Evolutionary conservation across 2,113 vertebrate species (phyloP), one percentile per base, ranked within the genome.

Genomic region (Podocnemis expansa): DNA sequence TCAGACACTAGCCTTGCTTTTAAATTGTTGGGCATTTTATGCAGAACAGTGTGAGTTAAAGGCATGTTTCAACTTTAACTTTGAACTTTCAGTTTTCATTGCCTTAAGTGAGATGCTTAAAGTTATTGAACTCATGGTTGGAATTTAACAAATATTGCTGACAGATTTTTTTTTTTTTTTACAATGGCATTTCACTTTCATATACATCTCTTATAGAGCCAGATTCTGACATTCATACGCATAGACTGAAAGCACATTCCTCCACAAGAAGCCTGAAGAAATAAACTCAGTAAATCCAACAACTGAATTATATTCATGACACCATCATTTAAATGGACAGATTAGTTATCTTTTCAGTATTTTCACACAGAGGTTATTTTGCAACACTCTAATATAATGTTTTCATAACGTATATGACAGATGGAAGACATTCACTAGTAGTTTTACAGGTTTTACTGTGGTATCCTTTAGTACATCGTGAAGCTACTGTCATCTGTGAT

Each of bases 21-120:
- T n/a, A 47, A 83, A 83, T 1, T 56, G 19, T 52, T 34, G 84
- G 43, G 38, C 4, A 88, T 41, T 55, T 9, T 21, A 45, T 54
- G 86, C 55, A 60, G 82, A 91, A 92, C 93, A 91, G 45, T 91
- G 0, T 25, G 58, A 94, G 54, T n/a, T 27, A 87, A 88, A 10
- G 55, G 31, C 22, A 82, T 2, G 19, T 19, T 78, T 41, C 83
- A 56, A 10, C 67, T 89, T 79, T 45, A 91, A 89, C n/a, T 85
- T 4, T 4, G 38, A 60, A 1, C 0, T 51, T 93, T 89, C 25
- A 60, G 67, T 76, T 92, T 91, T 54, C 76, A 81, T 21, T 21
- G 43, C 47, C 82, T 95, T 12, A 31, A 9, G 7, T 82, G 94
- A 70, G 52, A 90, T 1, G 7, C 29, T 24, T 0, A 25, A 85